Evolutionary conservation across 1,140 invertebrate genomes (phyloP).

Genomic region (Plodia interpunctella): DNA sequence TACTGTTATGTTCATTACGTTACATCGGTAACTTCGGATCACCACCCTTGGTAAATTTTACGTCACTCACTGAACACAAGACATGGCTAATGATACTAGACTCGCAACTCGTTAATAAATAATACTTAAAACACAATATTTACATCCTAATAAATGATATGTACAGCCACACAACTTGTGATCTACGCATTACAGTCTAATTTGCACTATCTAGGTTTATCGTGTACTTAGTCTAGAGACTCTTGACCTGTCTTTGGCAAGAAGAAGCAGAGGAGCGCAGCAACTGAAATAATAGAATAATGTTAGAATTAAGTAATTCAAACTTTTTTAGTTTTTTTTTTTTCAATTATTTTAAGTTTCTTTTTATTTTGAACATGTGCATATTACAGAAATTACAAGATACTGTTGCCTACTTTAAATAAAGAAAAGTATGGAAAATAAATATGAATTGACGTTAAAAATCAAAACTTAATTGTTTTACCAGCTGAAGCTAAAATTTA

Average conservation of each 20-base stretch:
- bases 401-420: no score
- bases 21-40: slow-evolving; percentile 44
- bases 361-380: no score
- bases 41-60: background rate
- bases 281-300: slow-evolving; percentile 75
- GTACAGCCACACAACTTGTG: slow-evolving; percentile 49
- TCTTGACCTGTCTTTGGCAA: slow-evolving; percentile 83
- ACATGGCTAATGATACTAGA: background rate
- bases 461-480: no score
- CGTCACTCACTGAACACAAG: background rate
- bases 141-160: slow-evolving; percentile 62
- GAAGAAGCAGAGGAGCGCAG: slow-evolving; percentile 81
- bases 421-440: no score
- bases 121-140: slow-evolving; percentile 67
- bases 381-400: no score
- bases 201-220: slow-evolving; percentile 47
- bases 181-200: slow-evolving; percentile 54
- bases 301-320: no score
- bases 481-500: no score
- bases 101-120: slow-evolving; percentile 34
- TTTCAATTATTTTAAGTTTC: no score
- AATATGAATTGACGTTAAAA: no score
- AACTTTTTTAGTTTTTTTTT: no score
- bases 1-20: slow-evolving; percentile 59
- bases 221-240: slow-evolving; percentile 78